Conservation (phyloP, 2,888 invertebrate species). For the Zhuqinia jingwanae region DNA sequence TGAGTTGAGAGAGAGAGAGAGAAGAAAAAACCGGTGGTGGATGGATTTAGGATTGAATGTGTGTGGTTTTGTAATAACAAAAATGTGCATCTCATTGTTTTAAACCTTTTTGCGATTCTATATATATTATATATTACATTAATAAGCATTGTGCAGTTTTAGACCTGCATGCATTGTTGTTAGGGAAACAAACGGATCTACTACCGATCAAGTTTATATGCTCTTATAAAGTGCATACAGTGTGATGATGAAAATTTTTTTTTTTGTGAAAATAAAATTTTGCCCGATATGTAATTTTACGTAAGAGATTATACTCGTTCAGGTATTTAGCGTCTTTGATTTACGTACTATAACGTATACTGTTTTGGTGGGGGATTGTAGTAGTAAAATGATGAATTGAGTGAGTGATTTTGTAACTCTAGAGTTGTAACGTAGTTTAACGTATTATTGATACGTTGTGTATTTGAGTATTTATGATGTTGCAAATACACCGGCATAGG, state of each 20-base stretch:
- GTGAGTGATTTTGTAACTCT: too few relatives aligned
- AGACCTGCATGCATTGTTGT: too few relatives aligned
- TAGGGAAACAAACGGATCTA: too few relatives aligned
- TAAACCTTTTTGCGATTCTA: too few relatives aligned
- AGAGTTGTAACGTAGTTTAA: too few relatives aligned
- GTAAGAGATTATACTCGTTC: background rate
- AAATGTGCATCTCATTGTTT: conserved; percentile 30
- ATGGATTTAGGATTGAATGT: background rate
- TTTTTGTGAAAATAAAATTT: too few relatives aligned
- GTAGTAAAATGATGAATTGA: too few relatives aligned
- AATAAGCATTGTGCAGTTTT: too few relatives aligned
- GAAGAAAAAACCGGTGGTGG: background rate
- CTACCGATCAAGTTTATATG: background rate
- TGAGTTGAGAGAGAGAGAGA: background rate
- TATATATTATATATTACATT: too few relatives aligned
- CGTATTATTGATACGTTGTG: too few relatives aligned
- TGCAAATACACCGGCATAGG: conserved; percentile 6
- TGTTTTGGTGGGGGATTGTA: background rate
- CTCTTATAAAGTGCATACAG: too few relatives aligned
- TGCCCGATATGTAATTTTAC: too few relatives aligned
- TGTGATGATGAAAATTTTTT: background rate
- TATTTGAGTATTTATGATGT: background rate
- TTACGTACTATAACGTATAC: background rate
- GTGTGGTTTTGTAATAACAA: background rate
- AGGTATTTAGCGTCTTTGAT: background rate